Percentiles rank a stretch among this genome's conserved stretches.
These are phyloP conservation scores for Ophioninae sp. DNA, from an alignment of 2,888 invertebrate genomes.

Conservation along the genomic window DNA sequence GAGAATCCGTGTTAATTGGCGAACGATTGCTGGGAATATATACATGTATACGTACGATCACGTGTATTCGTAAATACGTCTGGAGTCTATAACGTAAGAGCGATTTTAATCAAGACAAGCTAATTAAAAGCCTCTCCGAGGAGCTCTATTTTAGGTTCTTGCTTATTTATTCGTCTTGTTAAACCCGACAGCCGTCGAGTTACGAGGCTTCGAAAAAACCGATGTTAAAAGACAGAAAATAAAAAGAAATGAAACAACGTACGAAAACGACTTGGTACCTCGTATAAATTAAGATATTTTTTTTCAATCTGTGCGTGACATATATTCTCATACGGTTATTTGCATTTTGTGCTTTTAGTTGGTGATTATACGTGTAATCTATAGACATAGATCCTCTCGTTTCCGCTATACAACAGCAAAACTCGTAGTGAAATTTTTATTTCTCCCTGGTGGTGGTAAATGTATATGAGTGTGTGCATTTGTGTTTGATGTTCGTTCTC, in stretches of 20 bases:
- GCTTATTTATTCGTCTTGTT: background rate
- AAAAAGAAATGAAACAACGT: background rate
- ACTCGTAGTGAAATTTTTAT: slow-evolving; percentile 18
- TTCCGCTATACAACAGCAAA: background rate
- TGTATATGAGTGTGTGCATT: background rate
- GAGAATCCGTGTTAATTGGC: slow-evolving; percentile 16
- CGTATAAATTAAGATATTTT: background rate
- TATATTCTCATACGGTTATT: background rate
- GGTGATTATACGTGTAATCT: background rate
- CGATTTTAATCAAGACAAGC: too few species aligned
- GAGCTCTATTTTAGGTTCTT: background rate
- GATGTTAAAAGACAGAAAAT: background rate
- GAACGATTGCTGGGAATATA: too few species aligned
- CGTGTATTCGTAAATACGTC: too few species aligned
- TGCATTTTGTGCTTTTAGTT: background rate
- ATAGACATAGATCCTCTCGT: background rate
- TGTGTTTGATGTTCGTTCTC: slow-evolving; percentile 9
- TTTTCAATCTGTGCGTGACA: background rate
- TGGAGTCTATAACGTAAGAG: background rate
- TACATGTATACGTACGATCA: background rate
- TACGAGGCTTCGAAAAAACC: background rate
- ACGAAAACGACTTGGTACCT: background rate
- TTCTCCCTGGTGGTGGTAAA: background rate
- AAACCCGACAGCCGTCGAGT: background rate
- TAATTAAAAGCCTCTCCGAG: too few species aligned